Evolutionary conservation across 2,888 invertebrate species (phyloP), one percentile per base, ranked within the genome.

Genomic region (Drosophila neutralis): DNA sequence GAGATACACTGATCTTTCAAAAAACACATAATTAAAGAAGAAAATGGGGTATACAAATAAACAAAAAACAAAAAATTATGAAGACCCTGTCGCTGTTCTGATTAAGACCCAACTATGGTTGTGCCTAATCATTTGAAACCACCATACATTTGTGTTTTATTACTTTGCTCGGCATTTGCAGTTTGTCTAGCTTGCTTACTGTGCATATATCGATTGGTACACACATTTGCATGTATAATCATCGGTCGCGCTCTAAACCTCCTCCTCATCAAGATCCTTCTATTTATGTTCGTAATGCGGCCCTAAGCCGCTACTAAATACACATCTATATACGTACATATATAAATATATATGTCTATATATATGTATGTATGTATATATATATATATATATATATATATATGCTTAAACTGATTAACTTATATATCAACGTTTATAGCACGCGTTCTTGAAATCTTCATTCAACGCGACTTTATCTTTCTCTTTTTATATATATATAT

Each of bases 401-500:
- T 60, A 69, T 73, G 73, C 76, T 79, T 87, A 83, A 76, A 78
- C 76, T 89, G 65, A 75, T 76, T 78, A 80, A 79, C 89, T 86
- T 85, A 87, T 67, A 60, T 81, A 83, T 85, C 79, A 89, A 89
- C 79, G 82, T 78, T 77, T 88, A 83, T 76, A 85, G 87, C 82
- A 69, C 76, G 87, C 77, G 69, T 69, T 76, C 51, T 75, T 78
- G 65, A 72, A 77, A 80, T 77, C 73, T 70, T 68, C 68, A 64
- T 83, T 76, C 45, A 71, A 83, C 83, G 83, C 83, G 75, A 63
- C 63, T 69, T 64, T 71, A 68, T 70, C 63, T 61, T 70, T 68
- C 64, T 71, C 51, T 72, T 53, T 21, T 1, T 71, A 65, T 78
- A 64, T 80, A 71, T 79, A 53, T 56, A 54, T 67, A 61, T 74